Percentiles rank a stretch among this genome's conserved stretches.
Evolutionary conservation across 1,140 invertebrate genomes (phyloP).

Genomic region (Penaeus japonicus): DNA sequence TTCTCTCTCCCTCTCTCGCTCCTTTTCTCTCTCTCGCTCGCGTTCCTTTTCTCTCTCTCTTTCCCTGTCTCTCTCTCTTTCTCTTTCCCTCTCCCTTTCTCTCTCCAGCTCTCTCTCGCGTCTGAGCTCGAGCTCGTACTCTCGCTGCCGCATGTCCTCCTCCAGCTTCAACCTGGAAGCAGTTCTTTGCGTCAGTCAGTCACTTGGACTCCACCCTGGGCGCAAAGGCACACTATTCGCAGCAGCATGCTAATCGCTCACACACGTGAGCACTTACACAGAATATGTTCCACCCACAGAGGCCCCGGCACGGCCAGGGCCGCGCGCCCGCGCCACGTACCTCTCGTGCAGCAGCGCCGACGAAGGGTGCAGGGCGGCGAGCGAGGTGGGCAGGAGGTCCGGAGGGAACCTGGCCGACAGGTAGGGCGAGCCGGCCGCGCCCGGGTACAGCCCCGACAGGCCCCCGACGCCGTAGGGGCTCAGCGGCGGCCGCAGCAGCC

Average conservation of each 20-base stretch:
- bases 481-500: slow-evolving; percentile 73
- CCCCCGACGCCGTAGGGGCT: slow-evolving; percentile 60
- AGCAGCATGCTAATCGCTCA: background rate
- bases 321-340: background rate
- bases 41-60: slow-evolving; percentile 60
- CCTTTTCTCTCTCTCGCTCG: slow-evolving; percentile 52
- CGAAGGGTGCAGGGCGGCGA: slow-evolving; percentile 55
- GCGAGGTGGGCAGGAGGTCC: slow-evolving; percentile 52
- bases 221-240: background rate
- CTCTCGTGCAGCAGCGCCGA: slow-evolving; percentile 56
- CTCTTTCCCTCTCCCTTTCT: slow-evolving; percentile 55
- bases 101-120: slow-evolving; percentile 57
- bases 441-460: slow-evolving; percentile 49
- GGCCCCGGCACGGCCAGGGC: no score
- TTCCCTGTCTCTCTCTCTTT: slow-evolving; percentile 59
- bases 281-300: background rate
- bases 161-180: slow-evolving; percentile 54
- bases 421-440: slow-evolving; percentile 52
- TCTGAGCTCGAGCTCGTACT: slow-evolving; percentile 55
- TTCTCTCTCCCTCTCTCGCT: slow-evolving; percentile 54
- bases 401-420: slow-evolving; percentile 53
- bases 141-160: slow-evolving; percentile 57
- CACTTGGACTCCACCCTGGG: background rate
- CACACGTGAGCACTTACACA: background rate
- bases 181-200: background rate